Base-by-base conservation (phyloP, 1,140 invertebrate species). In the Drosophila sturtevanti region DNA sequence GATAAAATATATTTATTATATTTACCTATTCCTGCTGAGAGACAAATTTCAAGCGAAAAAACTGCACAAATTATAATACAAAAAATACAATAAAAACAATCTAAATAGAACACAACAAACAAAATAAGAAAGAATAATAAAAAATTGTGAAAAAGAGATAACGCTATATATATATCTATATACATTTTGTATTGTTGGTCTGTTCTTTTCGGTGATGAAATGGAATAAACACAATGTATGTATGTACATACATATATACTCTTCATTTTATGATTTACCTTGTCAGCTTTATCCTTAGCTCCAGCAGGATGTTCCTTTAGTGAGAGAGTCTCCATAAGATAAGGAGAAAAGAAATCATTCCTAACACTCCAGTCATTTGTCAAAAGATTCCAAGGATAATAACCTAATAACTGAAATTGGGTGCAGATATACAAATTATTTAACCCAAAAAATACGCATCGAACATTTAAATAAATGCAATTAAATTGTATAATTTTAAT, bases 401-500 rank as follows among this genome's bases (percentile, higher is more conserved):
- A n/a, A n/a, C n/a, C n/a, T 1, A 24, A 1, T 1, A 4, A 24
- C 24, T 24, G 4, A 24, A 4, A 24, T 24, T 24, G 24, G 24
- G 2, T 24, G 24, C 24, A 24, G 24, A 24, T 24, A 2, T 24
- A 2, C 4, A 24, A 4, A 24, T 24, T 34, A 37, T 0, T 12
- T 1, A 34, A 34, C 67, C 68, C 68, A 63, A 21, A 63, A 63
- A 51, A 72, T 38, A 24, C 5, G 27, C 6, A 21, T 58, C 5
- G 18, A 52, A 56, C 60, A 73, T 63, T n/a, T 52, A 56, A 64
- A 62, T 48, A 60, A 54, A 48, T 69, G 21, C 66, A 69, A 66
- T 65, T 89, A 64, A 82, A 65, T 86, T 86, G 86, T 77, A 74
- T 85, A 65, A 62, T 82, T 82, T 80, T 89, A 85, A 71, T 80